Conservation (phyloP, 2,888 invertebrate species). For the Sphecodes monilicornis region DNA sequence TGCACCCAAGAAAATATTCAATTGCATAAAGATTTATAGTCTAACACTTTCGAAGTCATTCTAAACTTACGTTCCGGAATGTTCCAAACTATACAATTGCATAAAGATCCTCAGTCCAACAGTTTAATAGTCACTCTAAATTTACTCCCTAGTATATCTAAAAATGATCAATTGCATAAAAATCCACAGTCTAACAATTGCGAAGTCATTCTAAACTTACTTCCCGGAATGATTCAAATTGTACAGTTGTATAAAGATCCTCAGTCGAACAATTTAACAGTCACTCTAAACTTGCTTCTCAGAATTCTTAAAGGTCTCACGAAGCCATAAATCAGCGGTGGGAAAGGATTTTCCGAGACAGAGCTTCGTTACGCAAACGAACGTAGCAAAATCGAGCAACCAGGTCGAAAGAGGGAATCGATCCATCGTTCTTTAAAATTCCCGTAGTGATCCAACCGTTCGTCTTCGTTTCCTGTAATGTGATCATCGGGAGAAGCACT, state of each 20-base stretch:
- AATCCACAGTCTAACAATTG: not conserved
- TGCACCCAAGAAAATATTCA: no score
- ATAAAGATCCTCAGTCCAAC: no score
- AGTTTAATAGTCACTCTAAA: no score
- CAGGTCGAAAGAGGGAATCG: not conserved
- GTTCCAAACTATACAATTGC: no score
- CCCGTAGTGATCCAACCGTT: not conserved
- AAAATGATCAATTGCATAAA: not conserved
- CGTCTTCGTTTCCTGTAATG: slow-evolving; percentile 17
- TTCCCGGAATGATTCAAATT: no score
- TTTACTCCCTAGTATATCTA: no score
- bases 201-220: no score
- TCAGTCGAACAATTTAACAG: not conserved
- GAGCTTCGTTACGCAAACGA: not conserved
- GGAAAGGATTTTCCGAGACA: not conserved
- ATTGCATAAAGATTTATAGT: no score
- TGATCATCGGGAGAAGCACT: slow-evolving; percentile 4
- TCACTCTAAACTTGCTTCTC: no score
- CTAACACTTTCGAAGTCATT: no score
- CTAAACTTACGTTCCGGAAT: no score
- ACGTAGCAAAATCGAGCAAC: not conserved
- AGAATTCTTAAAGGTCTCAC: not conserved
- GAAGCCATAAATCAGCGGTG: not conserved
- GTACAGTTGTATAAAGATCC: not conserved
- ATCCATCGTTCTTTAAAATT: slow-evolving; percentile 17